Conservation (phyloP, 2,113 vertebrate genomes). For the Apodemus sylvaticus region DNA sequence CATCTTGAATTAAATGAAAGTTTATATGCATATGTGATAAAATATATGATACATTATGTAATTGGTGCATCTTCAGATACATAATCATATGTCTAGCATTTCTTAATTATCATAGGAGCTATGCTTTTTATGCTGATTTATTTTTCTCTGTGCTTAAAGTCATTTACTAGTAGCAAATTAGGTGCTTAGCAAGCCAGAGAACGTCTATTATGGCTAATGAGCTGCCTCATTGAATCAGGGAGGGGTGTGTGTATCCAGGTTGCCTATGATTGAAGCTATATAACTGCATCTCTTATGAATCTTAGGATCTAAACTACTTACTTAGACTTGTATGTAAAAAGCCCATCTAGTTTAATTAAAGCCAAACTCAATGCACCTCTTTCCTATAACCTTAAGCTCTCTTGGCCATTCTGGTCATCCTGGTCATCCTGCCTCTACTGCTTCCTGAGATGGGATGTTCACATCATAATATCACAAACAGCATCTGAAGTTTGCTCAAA, state of each 20-base stretch:
- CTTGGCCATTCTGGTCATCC: background rate
- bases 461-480: background rate
- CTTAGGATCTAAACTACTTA: background rate
- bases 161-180: constrained; percentile 33
- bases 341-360: background rate
- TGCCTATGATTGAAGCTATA: background rate
- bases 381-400: background rate
- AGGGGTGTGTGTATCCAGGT: background rate
- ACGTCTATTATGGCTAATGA: background rate
- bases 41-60: background rate
- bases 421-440: rapidly evolving
- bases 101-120: constrained; percentile 12
- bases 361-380: rapidly evolving
- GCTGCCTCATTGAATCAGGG: constrained; percentile 17
- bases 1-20: background rate
- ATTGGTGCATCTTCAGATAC: background rate
- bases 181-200: constrained; percentile 13
- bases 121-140: constrained; percentile 15
- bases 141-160: constrained; percentile 29
- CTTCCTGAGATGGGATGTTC: background rate
- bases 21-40: background rate
- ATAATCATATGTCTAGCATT: background rate
- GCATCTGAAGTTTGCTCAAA: background rate
- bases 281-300: background rate
- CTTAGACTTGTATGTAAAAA: background rate